These are phyloP conservation scores for Diphyllodes magnificus DNA, from an alignment of 2,113 vertebrate genomes.

Conservation along the genomic window DNA sequence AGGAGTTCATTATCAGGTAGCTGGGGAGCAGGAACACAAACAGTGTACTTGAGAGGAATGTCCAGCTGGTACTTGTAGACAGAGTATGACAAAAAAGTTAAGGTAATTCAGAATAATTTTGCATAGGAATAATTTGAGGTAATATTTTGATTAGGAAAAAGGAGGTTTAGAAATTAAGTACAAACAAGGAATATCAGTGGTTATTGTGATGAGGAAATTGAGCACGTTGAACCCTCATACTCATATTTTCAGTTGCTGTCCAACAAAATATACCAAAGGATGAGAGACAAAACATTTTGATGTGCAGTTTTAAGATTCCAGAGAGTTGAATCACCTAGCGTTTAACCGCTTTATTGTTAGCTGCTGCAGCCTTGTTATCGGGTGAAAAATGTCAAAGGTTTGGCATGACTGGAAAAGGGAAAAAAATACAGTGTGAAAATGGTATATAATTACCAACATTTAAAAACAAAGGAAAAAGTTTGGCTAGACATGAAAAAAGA, in stretches of 20 bases:
- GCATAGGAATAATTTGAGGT: not conserved
- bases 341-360: not conserved
- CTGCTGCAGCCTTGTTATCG: not conserved
- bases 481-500: not conserved
- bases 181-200: not conserved
- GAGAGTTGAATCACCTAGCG: not conserved
- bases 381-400: not conserved
- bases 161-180: not conserved
- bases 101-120: not conserved
- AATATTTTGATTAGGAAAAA: not conserved
- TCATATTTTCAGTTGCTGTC: not conserved
- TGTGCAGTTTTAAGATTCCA: not conserved
- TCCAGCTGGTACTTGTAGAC: not conserved
- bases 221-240: not conserved
- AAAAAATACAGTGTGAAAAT: not conserved
- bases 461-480: not conserved
- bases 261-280: not conserved
- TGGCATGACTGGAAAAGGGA: not conserved
- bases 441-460: not conserved
- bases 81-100: not conserved
- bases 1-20: not conserved
- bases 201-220: not conserved
- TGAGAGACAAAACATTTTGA: not conserved
- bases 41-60: not conserved
- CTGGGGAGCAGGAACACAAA: not conserved